These are phyloP conservation scores for Sus cebifrons DNA, from an alignment of 2,797 vertebrate genomes.

Conservation along the genomic window DNA sequence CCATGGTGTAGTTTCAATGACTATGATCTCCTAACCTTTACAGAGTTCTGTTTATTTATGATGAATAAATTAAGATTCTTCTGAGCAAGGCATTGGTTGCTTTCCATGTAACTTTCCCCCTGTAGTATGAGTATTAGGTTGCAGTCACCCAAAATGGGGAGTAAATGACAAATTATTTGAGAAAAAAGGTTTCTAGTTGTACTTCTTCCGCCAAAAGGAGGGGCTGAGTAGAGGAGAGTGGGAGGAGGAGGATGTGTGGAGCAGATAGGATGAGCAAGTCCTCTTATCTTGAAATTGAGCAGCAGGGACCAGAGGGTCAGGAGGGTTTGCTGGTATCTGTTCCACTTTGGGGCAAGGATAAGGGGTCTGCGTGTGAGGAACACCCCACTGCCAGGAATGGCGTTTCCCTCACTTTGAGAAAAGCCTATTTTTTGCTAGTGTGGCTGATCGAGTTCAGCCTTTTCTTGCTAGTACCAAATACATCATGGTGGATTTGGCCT, in stretches of 20 bases:
- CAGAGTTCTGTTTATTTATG: background rate
- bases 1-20: background rate
- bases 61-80: slow-evolving; percentile 27
- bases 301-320: background rate
- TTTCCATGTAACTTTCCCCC: background rate
- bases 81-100: background rate
- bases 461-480: background rate
- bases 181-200: slow-evolving; percentile 44
- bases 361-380: background rate
- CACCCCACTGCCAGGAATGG: background rate
- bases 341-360: background rate
- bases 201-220: slow-evolving; percentile 47
- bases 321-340: background rate
- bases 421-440: background rate
- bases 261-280: background rate
- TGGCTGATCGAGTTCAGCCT: background rate
- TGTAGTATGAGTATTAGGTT: background rate
- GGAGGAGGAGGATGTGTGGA: background rate
- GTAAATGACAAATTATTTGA: slow-evolving; percentile 50
- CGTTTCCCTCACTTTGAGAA: background rate
- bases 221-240: background rate
- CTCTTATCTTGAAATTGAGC: background rate
- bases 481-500: background rate
- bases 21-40: background rate
- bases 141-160: background rate